Evolutionary conservation across 2,888 invertebrate genomes (phyloP).

Genomic region (Catocala fraxini): DNA sequence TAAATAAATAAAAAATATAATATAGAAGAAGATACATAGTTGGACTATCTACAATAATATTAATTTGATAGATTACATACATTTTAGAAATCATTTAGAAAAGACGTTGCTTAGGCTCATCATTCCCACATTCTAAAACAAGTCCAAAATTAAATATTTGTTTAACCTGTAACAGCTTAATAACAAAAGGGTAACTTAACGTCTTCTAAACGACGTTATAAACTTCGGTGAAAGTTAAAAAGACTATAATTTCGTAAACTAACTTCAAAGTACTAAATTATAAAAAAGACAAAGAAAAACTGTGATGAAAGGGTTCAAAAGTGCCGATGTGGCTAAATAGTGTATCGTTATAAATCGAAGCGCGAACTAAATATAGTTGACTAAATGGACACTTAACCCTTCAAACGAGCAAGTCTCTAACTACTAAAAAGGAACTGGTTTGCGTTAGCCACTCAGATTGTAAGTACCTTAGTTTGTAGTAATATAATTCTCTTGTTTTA

Average conservation of each 20-base stretch:
- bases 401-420: slow-evolving; percentile 44
- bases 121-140: neutral
- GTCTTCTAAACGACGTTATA: slow-evolving; percentile 38
- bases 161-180: slow-evolving; percentile 25
- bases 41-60: no score
- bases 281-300: slow-evolving; percentile 45
- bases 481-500: no score
- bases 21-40: no score
- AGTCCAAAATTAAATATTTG: slow-evolving; percentile 20
- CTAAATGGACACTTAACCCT: slow-evolving; percentile 71
- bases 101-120: neutral
- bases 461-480: neutral
- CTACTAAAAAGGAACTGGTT: slow-evolving; percentile 28
- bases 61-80: no score
- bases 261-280: slow-evolving; percentile 37
- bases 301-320: slow-evolving; percentile 49
- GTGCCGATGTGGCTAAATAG: slow-evolving; percentile 63
- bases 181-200: slow-evolving; percentile 40
- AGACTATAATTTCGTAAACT: slow-evolving; percentile 43
- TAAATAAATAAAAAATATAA: no score
- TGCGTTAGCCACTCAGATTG: slow-evolving; percentile 28
- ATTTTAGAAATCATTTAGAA: no score
- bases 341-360: slow-evolving; percentile 79
- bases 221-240: slow-evolving; percentile 33
- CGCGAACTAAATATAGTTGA: slow-evolving; percentile 81